Evolutionary conservation across 2,888 invertebrate genomes (phyloP).

Genomic region (Norana najaformis): DNA sequence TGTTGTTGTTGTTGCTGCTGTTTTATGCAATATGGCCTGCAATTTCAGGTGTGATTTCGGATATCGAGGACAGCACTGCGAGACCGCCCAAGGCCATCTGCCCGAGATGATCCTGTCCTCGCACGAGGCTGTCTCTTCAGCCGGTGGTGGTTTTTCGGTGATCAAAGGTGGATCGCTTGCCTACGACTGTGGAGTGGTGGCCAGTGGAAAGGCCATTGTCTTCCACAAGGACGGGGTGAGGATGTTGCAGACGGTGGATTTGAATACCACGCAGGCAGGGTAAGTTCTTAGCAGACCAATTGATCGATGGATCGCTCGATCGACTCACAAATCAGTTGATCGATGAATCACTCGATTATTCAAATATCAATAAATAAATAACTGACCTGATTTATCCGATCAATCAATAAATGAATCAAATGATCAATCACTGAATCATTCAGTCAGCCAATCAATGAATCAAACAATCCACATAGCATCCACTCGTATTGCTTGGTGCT

Average conservation of each 20-base stretch:
- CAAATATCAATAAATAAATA: not conserved
- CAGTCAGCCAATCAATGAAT: too few species aligned
- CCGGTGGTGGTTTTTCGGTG: slow-evolving; percentile 17
- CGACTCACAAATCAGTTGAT: not conserved
- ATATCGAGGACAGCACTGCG: slow-evolving; percentile 56
- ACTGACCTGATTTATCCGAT: too few species aligned
- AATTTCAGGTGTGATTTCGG: slow-evolving; percentile 61
- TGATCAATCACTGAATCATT: too few species aligned
- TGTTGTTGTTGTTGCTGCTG: not conserved
- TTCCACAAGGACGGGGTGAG: slow-evolving; percentile 56
- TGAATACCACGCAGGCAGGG: slow-evolving; percentile 58
- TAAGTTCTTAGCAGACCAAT: slow-evolving; percentile 38
- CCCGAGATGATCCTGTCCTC: slow-evolving; percentile 39
- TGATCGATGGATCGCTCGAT: not conserved
- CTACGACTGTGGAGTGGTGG: slow-evolving; percentile 60
- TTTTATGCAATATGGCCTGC: not conserved
- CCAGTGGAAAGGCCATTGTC: slow-evolving; percentile 60
- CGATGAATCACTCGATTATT: not conserved
- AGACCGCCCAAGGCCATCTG: slow-evolving; percentile 35
- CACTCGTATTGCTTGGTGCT: too few species aligned
- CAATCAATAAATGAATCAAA: not conserved
- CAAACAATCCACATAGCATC: too few species aligned
- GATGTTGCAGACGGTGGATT: slow-evolving; percentile 54
- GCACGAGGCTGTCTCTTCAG: slow-evolving; percentile 19
- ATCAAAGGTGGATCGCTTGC: slow-evolving; percentile 50